Conservation (phyloP, 2,888 invertebrate species). For the Malachius bipustulatus region DNA sequence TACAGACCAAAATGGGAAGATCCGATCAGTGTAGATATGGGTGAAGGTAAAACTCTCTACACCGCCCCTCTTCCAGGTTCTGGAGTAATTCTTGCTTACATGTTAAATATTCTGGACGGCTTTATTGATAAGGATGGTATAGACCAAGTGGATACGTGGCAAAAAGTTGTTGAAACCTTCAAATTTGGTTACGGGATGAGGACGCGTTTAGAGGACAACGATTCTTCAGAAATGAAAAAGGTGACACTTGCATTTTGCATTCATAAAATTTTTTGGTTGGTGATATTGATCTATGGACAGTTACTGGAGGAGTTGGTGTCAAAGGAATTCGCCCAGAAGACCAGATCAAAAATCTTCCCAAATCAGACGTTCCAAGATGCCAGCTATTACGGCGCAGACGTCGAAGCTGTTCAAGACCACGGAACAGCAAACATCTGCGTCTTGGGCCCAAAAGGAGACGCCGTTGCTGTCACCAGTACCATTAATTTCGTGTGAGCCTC, state of each 20-base stretch:
- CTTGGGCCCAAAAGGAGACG: constrained; percentile 76
- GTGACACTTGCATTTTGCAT: constrained; percentile 2
- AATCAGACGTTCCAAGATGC: constrained; percentile 52
- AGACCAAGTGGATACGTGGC: constrained; percentile 45
- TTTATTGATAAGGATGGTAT: constrained; percentile 31
- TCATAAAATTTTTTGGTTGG: no score
- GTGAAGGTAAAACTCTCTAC: constrained; percentile 54
- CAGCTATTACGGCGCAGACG: constrained; percentile 59
- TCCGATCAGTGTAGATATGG: constrained; percentile 46
- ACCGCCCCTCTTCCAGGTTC: constrained; percentile 76
- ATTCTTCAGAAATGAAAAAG: no score
- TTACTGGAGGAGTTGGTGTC: constrained; percentile 53
- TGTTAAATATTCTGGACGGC: constrained; percentile 64
- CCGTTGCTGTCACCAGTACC: constrained; percentile 82
- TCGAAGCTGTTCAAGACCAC: constrained; percentile 52
- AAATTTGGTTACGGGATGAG: constrained; percentile 86
- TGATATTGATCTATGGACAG: no score
- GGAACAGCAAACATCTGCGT: constrained; percentile 86
- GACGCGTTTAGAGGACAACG: no score
- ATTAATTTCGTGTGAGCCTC: constrained; percentile 67
- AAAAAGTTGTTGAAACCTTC: constrained; percentile 76
- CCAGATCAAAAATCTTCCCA: constrained; percentile 41
- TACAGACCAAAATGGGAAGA: constrained; percentile 52
- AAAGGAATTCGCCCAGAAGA: constrained; percentile 45
- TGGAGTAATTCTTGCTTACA: constrained; percentile 68